Evolutionary conservation across 2,113 vertebrate species (phyloP).

Genomic region (Oryzias woworae): DNA sequence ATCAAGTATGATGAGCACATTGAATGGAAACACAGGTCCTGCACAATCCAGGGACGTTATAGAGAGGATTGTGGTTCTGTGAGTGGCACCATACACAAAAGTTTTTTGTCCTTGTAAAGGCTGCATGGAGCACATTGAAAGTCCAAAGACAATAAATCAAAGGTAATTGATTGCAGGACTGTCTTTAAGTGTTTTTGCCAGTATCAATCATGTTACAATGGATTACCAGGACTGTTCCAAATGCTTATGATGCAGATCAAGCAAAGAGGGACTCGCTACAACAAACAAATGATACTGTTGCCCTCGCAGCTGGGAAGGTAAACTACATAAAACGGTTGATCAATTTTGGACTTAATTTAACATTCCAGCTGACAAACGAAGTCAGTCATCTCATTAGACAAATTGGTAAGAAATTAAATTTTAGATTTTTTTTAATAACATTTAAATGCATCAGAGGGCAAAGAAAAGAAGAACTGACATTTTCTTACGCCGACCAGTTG

Average conservation of each 20-base stretch:
- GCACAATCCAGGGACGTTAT: neutral
- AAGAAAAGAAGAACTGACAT: conserved; percentile 4
- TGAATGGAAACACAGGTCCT: conserved; percentile 27
- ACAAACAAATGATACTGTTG: conserved; percentile 39
- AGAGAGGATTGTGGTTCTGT: conserved; percentile 30
- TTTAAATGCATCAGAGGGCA: neutral
- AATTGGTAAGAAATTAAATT: conserved; percentile 8
- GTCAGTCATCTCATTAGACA: conserved; percentile 9
- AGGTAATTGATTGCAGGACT: conserved; percentile 66
- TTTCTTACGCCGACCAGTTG: neutral
- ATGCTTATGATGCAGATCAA: conserved; percentile 52
- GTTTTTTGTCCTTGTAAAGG: conserved; percentile 45
- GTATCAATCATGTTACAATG: conserved; percentile 70
- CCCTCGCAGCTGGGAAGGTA: conserved; percentile 21
- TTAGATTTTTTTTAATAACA: conserved; percentile 2
- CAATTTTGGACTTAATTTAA: conserved; percentile 22
- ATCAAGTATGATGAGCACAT: conserved; percentile 66
- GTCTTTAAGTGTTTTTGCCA: conserved; percentile 56
- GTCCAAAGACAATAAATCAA: conserved; percentile 68
- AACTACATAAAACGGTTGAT: conserved; percentile 10
- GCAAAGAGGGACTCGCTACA: conserved; percentile 37
- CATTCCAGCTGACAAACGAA: neutral
- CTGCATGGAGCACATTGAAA: conserved; percentile 30
- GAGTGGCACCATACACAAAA: conserved; percentile 33
- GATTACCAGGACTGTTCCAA: conserved; percentile 59